phyloP scores from a whole-genome alignment of 2,888 invertebrate genomes.

The Drosophila ustulata region DNA sequence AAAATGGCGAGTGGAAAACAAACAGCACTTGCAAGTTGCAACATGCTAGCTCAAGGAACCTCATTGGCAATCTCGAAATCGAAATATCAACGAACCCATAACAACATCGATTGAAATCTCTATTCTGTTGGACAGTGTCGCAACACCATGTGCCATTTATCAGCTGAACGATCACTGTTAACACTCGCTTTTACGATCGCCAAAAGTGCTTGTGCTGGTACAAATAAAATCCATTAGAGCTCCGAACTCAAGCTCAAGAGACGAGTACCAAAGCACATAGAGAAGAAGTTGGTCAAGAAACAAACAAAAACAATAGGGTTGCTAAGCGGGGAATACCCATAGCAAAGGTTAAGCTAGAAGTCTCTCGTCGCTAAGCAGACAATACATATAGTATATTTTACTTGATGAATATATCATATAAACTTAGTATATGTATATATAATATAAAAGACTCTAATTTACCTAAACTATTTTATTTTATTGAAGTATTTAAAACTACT shows the following conservation, averaged over 20 bases:
- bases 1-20: conserved; percentile 56
- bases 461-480: no score
- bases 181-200: conserved; percentile 35
- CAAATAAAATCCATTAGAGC: conserved; percentile 65
- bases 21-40: conserved; percentile 43
- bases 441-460: neutral
- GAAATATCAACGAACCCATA: conserved; percentile 32
- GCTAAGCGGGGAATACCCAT: conserved; percentile 12
- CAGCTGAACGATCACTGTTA: conserved; percentile 37
- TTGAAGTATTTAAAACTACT: no score
- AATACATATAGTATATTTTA: no score
- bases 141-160: conserved; percentile 46
- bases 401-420: neutral
- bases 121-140: conserved; percentile 25
- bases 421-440: neutral
- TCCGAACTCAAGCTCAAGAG: neutral
- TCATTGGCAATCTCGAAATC: neutral
- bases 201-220: conserved; percentile 42
- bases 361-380: neutral
- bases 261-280: neutral
- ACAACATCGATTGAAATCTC: conserved; percentile 15
- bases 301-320: neutral
- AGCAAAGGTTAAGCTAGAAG: conserved; percentile 5
- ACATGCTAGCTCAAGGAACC: conserved; percentile 4
- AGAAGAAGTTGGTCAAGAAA: conserved; percentile 5